Base-by-base conservation (phyloP, 2,888 invertebrate genomes). In the Polia nebulosa region DNA sequence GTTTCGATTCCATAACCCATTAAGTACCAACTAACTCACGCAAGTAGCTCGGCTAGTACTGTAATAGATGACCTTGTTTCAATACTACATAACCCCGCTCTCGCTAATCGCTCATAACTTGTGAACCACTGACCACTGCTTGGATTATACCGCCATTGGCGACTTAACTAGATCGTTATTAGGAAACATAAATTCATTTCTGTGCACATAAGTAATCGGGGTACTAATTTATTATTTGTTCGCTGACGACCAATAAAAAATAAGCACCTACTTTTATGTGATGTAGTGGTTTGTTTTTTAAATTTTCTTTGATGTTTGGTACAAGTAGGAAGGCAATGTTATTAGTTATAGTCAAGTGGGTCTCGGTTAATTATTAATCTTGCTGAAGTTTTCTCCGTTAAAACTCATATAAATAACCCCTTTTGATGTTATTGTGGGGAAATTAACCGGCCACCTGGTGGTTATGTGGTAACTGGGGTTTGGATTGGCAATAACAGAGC, bases 161-260 rank as follows among this genome's bases (percentile, higher is more conserved):
- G 34, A 34, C 39, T 45, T 27, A 39, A 29, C 36, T n/a, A 63
- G 63, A 78, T 45, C 29, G 51, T 78, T 72, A 77, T 76, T 53
- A 78, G 69, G 78, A 76, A 76, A 71, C 73, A 80, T 84, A 82
- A 82, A 83, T 83, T 82, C 41, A 76, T 78, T 78, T 49, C 44
- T 41, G 32, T 58, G 52, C 60, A 62, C 27, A 25, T 71, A 52
- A 53, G 11, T 56, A 66, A 49, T 55, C 13, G 41, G 17, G 44
- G 36, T 20, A 61, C 29, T 55, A 58, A 74, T 79, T 47, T 45
- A n/a, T 51, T 64, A 65, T 72, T 70, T 47, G 25, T 67, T 53
- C 41, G 22, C 47, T 44, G n/a, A 49, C 27, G 29, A 59, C 27
- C 22, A 17, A 57, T 34, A 27, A 70, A 36, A 56, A 32, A 65